These are phyloP conservation scores for Drosophila quadrilineata DNA, from an alignment of 1,140 invertebrate species.

Conservation along the genomic window DNA sequence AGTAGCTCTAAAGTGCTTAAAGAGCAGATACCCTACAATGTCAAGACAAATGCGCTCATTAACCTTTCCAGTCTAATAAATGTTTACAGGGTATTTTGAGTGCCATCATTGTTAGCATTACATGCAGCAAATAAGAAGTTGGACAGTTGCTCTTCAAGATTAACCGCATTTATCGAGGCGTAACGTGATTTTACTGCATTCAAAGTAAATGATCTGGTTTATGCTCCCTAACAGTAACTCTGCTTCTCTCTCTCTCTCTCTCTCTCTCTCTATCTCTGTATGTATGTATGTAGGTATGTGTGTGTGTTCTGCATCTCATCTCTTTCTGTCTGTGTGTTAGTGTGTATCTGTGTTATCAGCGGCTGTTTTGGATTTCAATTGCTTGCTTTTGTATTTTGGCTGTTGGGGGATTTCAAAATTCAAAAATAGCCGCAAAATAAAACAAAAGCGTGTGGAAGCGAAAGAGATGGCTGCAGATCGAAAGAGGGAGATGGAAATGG, in stretches of 20 bases:
- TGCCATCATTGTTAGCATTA: conserved; percentile 1
- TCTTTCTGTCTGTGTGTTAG: background rate
- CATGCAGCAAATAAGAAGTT: conserved; percentile 30
- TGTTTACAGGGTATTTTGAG: conserved; percentile 14
- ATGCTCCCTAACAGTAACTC: conserved; percentile 3
- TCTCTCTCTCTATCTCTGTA: too few relatives aligned
- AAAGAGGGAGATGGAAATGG: background rate
- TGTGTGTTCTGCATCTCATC: background rate
- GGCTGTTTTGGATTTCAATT: conserved; percentile 3
- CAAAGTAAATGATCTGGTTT: conserved; percentile 66
- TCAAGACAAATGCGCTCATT: background rate
- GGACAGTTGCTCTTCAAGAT: conserved; percentile 46
- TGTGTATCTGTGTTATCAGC: conserved; percentile 15
- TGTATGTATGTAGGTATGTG: background rate
- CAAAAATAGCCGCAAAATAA: conserved; percentile 36
- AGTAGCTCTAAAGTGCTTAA: too few relatives aligned
- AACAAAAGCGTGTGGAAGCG: conserved; percentile 20
- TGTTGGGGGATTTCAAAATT: conserved; percentile 38
- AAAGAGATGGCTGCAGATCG: background rate
- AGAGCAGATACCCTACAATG: background rate
- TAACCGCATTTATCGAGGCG: conserved; percentile 75
- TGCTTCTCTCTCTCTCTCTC: too few relatives aligned
- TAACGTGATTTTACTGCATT: conserved; percentile 76
- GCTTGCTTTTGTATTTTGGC: background rate
- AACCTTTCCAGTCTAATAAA: background rate